Percentiles rank a stretch among this genome's conserved stretches.
Evolutionary conservation across 2,888 invertebrate genomes (phyloP).

Genomic region (Tyria jacobaeae): DNA sequence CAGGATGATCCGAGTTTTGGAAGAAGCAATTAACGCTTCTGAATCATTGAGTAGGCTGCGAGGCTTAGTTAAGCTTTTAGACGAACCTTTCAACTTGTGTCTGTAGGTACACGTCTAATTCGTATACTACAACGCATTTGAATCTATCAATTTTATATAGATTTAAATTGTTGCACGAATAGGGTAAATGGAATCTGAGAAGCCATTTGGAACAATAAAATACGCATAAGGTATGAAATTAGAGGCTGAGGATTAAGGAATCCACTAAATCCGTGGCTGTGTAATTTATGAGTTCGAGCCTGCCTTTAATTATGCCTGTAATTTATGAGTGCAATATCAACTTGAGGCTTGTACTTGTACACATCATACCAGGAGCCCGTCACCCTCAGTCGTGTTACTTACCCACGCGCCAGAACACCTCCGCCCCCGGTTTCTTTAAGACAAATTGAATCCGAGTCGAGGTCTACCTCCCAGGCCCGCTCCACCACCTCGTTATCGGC

Average conservation of each 20-base stretch:
- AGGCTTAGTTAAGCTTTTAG: slow-evolving; percentile 64
- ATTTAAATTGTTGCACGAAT: slow-evolving; percentile 29
- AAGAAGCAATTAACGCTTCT: slow-evolving; percentile 74
- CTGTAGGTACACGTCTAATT: slow-evolving; percentile 48
- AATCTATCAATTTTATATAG: slow-evolving; percentile 45
- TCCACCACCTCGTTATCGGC: no score
- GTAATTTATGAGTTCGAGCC: no score
- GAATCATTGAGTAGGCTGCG: slow-evolving; percentile 72
- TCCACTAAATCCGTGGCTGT: no score
- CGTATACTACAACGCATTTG: slow-evolving; percentile 39
- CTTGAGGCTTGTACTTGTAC: no score
- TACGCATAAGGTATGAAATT: not conserved
- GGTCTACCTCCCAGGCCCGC: no score
- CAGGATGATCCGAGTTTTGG: slow-evolving; percentile 72
- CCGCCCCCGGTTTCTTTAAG: no score
- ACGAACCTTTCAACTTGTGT: slow-evolving; percentile 57
- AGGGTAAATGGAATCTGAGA: slow-evolving; percentile 19
- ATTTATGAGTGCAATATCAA: no score
- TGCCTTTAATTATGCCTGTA: no score
- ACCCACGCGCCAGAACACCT: no score
- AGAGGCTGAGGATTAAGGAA: not conserved
- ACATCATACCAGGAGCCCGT: no score
- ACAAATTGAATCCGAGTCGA: no score
- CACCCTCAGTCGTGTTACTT: no score
- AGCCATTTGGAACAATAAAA: slow-evolving; percentile 2